Base-by-base conservation (phyloP, 2,888 invertebrate species). In the Dichetophora obliterata region DNA sequence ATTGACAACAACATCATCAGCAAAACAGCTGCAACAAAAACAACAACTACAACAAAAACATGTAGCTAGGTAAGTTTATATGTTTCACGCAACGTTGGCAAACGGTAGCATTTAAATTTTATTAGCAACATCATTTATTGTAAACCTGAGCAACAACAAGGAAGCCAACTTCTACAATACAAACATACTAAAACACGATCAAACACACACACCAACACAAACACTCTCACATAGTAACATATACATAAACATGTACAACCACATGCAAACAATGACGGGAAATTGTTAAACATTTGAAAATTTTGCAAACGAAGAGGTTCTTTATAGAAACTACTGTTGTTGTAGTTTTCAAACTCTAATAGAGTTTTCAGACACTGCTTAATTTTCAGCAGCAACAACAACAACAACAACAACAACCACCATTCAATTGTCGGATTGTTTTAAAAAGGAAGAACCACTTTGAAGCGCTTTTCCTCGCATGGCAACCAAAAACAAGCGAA, bases 381-480 rank as follows among this genome's bases (percentile, higher is more conserved):
- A 81, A 84, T 84, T 84, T 83, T 74, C 61, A 52, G 73, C 61
- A 75, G 57, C 68, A 68, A 63, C 75, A 70, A 75, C 52, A 69
- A 52, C 31, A 75, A 59, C 31, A 69, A 69, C n/a, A 37, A 57
- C 57, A 34, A 19, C 54, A 83, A 84, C 84, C 84, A 83, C 83
- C 85, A 84, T 84, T 84, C 84, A 84, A 84, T 84, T 84, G 84
- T 85, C 83, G 80, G 83, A 83, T 81, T 76, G 76, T 68, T 68
- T 68, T 27, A 68, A 68, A 68, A 68, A 43, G 43, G 43, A 43
- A 43, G 43, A 43, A 43, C 16, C 68, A 22, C 68, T 68, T 66
- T 68, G 68, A 68, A 27, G 50, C 68, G 27, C 48, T 68, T 68
- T 68, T 43, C 14, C 43, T 43, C 50, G 48, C 68, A 24, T 68